Base-by-base conservation (phyloP, 2,797 vertebrate species). In the Crax fasciolata region DNA sequence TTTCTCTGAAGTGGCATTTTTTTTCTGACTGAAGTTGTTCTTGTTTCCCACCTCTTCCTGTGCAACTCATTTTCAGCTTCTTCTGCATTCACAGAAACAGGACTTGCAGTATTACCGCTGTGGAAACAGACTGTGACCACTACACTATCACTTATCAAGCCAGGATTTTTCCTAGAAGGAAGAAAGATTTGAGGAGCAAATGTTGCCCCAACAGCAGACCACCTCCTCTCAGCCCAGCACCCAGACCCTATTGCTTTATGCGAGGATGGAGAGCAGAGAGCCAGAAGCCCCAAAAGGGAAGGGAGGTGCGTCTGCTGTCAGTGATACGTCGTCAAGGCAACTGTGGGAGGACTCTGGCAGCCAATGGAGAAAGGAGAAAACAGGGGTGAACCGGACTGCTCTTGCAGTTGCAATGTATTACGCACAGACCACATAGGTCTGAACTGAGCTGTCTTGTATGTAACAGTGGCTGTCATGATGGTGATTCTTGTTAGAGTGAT, bases 111-210 rank as follows among this genome's bases (percentile, higher is more conserved):
- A 7, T 52, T 27, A 62, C 62, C 30, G 16, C 41, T 91, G 46
- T 48, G 23, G 35, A 52, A 66, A 13, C 5, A 62, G 38, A 58
- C 6, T 13, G 25, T 41, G 49, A 46, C 54, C 54, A 3, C 25
- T 28, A 0, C 7, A 39, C 43, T 55, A 17, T 27, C 59, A 20
- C 3, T 2, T 25, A 52, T 8, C 28, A 35, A 70, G 15, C 1
- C 28, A 54, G 16, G 9, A 41, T 58, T 82, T 57, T 79, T 25
- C 46, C 72, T 76, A 55, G n/a, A 68, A 70, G 15, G 4, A 67
- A 46, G 0, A 0, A 21, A 3, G 19, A 17, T 30, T 61, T 70
- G 41, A 79, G 57, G 14, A 83, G n/a, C 14, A 84, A 49, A 51
- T 0, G 1, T 11, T 67, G 20, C 9, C 28, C 10, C 35, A 39